Conservation (phyloP, 2,797 vertebrate genomes). For the Apodemus agrarius region DNA sequence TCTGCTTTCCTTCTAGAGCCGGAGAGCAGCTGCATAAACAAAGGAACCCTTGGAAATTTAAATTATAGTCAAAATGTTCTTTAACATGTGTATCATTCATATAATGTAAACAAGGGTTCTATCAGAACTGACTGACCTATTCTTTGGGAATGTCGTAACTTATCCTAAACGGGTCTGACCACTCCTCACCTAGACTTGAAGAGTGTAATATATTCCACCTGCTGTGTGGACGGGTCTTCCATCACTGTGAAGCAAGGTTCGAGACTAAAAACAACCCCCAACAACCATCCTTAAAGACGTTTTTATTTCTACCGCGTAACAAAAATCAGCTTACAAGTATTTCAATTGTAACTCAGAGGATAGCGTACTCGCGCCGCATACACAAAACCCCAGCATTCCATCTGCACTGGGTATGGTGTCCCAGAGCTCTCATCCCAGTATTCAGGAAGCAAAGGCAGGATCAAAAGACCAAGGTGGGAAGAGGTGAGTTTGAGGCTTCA, state of each 20-base stretch:
- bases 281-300: not conserved
- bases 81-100: not conserved
- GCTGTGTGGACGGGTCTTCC: not conserved
- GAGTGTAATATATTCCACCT: not conserved
- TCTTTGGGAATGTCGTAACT: not conserved
- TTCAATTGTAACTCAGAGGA: not conserved
- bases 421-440: not conserved
- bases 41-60: not conserved
- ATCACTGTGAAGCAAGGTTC: conserved; percentile 1
- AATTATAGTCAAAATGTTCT: not conserved
- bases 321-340: conserved; percentile 45
- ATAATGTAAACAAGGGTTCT: not conserved
- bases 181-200: not conserved
- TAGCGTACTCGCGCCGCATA: not conserved
- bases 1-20: not conserved
- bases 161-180: not conserved
- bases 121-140: conserved; percentile 13
- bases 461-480: not conserved
- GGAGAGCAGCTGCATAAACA: not conserved
- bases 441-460: not conserved
- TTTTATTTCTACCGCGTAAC: conserved; percentile 1
- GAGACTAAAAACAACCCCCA: conserved; percentile 6
- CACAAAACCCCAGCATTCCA: not conserved
- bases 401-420: not conserved
- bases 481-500: not conserved